Conservation (phyloP, 2,797 vertebrate species). For the Enteromius thamalakanensis region DNA sequence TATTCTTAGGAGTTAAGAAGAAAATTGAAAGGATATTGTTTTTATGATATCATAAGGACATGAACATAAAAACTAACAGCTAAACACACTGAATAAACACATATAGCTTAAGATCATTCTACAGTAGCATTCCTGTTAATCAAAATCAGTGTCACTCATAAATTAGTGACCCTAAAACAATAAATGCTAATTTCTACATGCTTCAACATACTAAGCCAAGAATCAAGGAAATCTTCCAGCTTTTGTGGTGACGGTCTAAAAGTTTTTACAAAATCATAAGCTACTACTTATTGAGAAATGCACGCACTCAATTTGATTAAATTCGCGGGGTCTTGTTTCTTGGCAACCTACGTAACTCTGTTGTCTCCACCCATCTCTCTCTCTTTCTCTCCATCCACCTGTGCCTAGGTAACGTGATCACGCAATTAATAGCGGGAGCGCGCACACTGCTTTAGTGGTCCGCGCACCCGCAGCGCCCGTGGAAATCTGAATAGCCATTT, state of each 20-base stretch:
- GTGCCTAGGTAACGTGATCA: constrained; percentile 32
- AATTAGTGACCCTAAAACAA: background rate
- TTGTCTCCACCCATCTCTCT: constrained; percentile 4
- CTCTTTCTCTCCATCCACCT: constrained; percentile 28
- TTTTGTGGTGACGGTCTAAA: background rate
- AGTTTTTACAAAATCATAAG: background rate
- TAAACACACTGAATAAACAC: constrained; percentile 1
- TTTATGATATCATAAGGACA: constrained; percentile 6
- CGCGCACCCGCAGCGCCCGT: background rate
- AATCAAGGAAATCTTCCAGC: background rate
- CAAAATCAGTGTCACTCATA: background rate
- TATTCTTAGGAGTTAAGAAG: background rate
- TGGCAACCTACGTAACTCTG: background rate
- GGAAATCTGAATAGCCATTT: background rate
- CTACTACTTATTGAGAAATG: background rate
- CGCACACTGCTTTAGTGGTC: constrained; percentile 3
- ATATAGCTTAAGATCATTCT: background rate
- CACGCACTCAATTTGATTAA: background rate
- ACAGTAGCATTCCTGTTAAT: background rate
- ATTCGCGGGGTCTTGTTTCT: background rate
- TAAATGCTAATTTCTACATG: background rate
- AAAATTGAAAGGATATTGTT: background rate
- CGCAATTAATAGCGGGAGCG: constrained; percentile 22
- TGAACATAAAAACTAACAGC: background rate
- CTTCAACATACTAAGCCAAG: background rate